Conservation (phyloP, 2,888 invertebrate species). For the Actias luna region DNA sequence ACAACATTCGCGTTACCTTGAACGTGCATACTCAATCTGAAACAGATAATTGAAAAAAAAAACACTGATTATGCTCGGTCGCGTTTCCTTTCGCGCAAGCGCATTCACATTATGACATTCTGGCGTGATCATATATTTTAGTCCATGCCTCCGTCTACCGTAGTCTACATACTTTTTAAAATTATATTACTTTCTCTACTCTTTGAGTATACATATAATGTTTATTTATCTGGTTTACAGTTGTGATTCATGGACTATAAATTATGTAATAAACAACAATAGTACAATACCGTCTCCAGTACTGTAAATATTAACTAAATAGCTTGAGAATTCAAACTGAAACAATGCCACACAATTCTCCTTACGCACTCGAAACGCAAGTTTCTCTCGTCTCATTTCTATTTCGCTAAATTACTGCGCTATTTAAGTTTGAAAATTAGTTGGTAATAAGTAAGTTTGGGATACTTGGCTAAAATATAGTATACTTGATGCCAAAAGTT, state of each 20-base stretch:
- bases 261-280: neutral
- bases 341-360: neutral
- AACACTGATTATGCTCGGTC: too few species aligned
- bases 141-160: too few species aligned
- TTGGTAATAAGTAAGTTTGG: constrained; percentile 8
- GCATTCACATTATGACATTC: too few species aligned
- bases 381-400: neutral
- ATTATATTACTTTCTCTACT: too few species aligned
- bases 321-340: neutral
- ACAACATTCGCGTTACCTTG: too few species aligned
- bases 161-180: too few species aligned
- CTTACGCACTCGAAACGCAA: neutral
- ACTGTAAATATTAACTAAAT: neutral
- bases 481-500: neutral
- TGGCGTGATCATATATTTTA: too few species aligned
- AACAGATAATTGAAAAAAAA: too few species aligned
- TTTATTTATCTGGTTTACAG: too few species aligned
- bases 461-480: neutral
- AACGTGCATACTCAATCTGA: too few species aligned
- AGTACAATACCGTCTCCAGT: neutral
- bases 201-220: too few species aligned
- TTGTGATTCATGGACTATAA: neutral
- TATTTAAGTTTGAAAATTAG: constrained; percentile 4
- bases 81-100: too few species aligned
- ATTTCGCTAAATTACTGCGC: constrained; percentile 2